These are phyloP conservation scores for Drosophila chauvacae DNA, from an alignment of 1,140 invertebrate species.

Conservation along the genomic window DNA sequence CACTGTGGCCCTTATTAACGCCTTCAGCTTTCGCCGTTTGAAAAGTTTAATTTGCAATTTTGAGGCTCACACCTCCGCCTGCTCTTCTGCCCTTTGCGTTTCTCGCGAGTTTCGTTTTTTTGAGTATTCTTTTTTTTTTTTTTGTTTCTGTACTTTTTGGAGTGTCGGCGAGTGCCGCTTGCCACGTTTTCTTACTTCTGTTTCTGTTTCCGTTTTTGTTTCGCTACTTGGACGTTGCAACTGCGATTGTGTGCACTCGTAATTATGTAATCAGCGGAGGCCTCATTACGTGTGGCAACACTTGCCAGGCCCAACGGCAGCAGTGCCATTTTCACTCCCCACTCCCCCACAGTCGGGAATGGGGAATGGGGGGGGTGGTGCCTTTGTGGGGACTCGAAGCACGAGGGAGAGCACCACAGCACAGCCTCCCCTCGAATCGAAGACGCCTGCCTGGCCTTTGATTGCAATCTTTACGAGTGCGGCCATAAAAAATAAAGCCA, in stretches of 20 bases:
- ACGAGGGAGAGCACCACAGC: not conserved
- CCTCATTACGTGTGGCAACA: conserved; percentile 73
- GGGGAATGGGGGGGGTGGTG: not conserved
- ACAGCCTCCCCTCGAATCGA: conserved; percentile 24
- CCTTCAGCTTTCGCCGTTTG: conserved; percentile 1
- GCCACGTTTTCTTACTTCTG: conserved; percentile 80
- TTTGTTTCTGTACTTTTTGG: conserved; percentile 39
- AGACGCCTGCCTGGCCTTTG: conserved; percentile 21
- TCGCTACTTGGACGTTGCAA: conserved; percentile 37
- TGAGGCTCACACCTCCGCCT: conserved; percentile 22
- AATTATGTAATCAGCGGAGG: conserved; percentile 74
- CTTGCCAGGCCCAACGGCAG: conserved; percentile 33
- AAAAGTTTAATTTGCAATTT: conserved; percentile 36
- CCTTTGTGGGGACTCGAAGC: not conserved
- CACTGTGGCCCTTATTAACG: conserved; percentile 12
- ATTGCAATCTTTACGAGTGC: conserved; percentile 44
- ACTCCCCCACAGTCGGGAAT: not conserved
- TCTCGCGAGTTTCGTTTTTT: not conserved
- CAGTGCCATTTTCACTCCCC: conserved; percentile 26
- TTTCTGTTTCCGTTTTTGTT: conserved; percentile 42
- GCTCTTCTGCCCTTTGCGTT: conserved; percentile 16
- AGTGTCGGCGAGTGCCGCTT: conserved; percentile 77
- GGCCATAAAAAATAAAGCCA: conserved; percentile 45
- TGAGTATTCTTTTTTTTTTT: conserved; percentile 2
- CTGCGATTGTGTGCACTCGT: conserved; percentile 66